Evolutionary conservation across 2,797 vertebrate species (phyloP), one percentile per base, ranked within the genome.

Genomic region (Melanitta fusca): DNA sequence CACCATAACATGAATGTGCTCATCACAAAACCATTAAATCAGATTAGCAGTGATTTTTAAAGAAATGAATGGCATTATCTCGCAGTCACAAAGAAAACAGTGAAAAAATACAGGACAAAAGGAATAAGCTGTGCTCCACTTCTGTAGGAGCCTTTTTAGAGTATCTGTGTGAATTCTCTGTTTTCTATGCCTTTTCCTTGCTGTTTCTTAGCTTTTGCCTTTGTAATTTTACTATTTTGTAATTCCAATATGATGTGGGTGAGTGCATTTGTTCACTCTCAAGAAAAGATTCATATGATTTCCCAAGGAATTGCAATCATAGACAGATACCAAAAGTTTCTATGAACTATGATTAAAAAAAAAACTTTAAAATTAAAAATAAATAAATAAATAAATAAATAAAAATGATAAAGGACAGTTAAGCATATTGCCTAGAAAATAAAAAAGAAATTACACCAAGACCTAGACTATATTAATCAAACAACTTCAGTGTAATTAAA

Each of bases 401-500:
- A 21, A 89, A 93, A 95, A 93, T 79, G 28, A 17, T 30, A 91
- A 85, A 84, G 32, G 12, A 75, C 13, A 81, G 83, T 15, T 82
- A 95, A 89, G n/a, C 21, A 69, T 90, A 96, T 84, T 75, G 22
- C 38, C 39, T 77, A 41, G 45, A n/a, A 73, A 89, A 36, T 36
- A 36, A 19, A 93, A 41, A 41, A 41, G 14, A 45, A 47, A 97
- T 93, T 95, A 54, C 66, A 96, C 75, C 62, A 88, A 95, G 93
- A 94, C 65, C 58, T 89, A 87, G 74, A 81, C 78, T 53, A 85
- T 39, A 78, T 90, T 89, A 97, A 91, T 96, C 64, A 95, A 94
- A 97, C 86, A 97, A 41, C 53, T n/a, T 71, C 49, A 96, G 32
- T 81, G 49, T 65, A 96, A 94, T 77, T 28, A 96, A 94, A 93